These are phyloP conservation scores for Anolis sagrei DNA, from an alignment of 2,113 vertebrate species.

Conservation along the genomic window DNA sequence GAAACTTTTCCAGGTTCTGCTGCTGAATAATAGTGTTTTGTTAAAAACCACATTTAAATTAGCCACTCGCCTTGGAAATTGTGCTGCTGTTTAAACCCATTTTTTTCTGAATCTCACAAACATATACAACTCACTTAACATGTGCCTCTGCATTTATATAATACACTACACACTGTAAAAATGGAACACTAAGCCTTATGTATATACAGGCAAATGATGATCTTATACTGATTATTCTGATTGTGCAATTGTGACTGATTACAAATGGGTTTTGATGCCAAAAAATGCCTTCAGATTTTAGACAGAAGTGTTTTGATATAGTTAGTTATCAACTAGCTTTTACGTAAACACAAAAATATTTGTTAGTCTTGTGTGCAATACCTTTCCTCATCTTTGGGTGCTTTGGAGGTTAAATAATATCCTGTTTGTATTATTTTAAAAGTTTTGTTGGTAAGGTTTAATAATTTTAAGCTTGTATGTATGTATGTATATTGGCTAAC, in stretches of 20 bases:
- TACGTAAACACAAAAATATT: slow-evolving; percentile 66
- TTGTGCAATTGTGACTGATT: slow-evolving; percentile 68
- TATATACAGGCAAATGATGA: slow-evolving; percentile 51
- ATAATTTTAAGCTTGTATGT: slow-evolving; percentile 57
- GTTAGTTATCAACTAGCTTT: slow-evolving; percentile 65
- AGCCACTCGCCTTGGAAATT: slow-evolving; percentile 52
- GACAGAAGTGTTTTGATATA: slow-evolving; percentile 66
- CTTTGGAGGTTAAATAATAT: slow-evolving; percentile 68
- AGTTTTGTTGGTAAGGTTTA: slow-evolving; percentile 56
- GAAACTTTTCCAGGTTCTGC: neutral
- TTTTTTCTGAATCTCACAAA: slow-evolving; percentile 1
- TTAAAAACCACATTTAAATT: slow-evolving; percentile 25
- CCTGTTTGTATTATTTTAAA: slow-evolving; percentile 73
- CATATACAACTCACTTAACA: slow-evolving; percentile 24
- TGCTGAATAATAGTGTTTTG: neutral
- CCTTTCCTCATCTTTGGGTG: slow-evolving; percentile 67
- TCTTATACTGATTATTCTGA: slow-evolving; percentile 60
- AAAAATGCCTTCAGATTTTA: slow-evolving; percentile 70
- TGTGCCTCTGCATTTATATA: slow-evolving; percentile 56
- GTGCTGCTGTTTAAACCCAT: slow-evolving; percentile 56
- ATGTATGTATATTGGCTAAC: slow-evolving; percentile 89
- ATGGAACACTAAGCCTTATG: slow-evolving; percentile 66
- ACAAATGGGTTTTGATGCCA: slow-evolving; percentile 71
- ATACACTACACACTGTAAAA: slow-evolving; percentile 55
- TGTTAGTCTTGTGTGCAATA: slow-evolving; percentile 79